These are phyloP conservation scores for Tinamus major DNA, from an alignment of 2,797 vertebrate species.

Conservation along the genomic window DNA sequence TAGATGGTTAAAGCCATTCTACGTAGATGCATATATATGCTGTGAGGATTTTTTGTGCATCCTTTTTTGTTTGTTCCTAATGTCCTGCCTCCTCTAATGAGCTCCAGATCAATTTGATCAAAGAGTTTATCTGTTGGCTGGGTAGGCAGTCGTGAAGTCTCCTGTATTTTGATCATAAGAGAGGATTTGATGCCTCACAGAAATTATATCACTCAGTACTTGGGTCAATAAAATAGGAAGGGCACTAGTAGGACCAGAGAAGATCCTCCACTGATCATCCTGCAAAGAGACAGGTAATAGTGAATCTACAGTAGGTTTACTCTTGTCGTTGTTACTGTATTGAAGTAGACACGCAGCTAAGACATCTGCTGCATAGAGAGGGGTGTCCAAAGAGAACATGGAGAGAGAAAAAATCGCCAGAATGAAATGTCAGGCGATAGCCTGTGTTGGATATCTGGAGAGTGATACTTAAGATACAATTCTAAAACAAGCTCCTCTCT, in stretches of 20 bases:
- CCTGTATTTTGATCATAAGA: neutral
- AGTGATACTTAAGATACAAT: constrained; percentile 1
- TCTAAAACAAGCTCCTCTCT: neutral
- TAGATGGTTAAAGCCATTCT: neutral
- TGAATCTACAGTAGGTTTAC: neutral
- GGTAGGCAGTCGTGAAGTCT: neutral
- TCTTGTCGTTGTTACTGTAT: neutral
- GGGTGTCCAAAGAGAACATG: neutral
- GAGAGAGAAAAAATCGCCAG: neutral
- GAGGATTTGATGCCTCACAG: neutral
- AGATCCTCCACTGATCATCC: neutral
- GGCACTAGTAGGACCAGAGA: neutral
- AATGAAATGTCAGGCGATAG: constrained; percentile 48
- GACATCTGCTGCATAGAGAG: neutral
- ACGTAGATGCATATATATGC: neutral
- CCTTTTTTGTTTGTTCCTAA: neutral
- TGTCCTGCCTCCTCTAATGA: neutral
- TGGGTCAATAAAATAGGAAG: neutral
- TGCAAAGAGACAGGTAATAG: neutral
- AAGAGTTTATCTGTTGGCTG: neutral
- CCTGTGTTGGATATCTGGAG: constrained; percentile 49
- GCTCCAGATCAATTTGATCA: neutral
- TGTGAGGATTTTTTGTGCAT: neutral
- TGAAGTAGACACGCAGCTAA: neutral
- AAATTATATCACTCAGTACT: neutral